Evolutionary conservation across 2,113 vertebrate genomes (phyloP).

Genomic region (Oreocharis arfaki): DNA sequence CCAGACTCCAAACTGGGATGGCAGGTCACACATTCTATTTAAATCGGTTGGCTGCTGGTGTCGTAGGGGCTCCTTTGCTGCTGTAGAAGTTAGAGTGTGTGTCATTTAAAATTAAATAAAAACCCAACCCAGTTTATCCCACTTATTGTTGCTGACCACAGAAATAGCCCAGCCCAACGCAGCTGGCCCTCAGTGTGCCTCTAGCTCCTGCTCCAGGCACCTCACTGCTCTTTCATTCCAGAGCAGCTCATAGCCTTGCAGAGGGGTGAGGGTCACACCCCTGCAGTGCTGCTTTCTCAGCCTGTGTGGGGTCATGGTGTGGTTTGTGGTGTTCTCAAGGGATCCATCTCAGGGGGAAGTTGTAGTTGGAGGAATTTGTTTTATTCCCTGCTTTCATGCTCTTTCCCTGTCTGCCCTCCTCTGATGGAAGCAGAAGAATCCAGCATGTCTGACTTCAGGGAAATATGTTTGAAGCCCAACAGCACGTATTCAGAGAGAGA

Average conservation of each 20-base stretch:
- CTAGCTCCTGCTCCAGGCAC: neutral
- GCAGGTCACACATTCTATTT: neutral
- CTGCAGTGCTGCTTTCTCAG: neutral
- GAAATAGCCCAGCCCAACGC: neutral
- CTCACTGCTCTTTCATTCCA: neutral
- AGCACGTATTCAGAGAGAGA: neutral
- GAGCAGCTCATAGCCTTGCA: neutral
- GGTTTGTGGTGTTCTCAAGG: neutral
- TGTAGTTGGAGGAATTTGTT: neutral
- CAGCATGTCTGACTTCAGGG: neutral
- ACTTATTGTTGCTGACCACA: neutral
- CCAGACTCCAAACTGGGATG: neutral
- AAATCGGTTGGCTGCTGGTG: neutral
- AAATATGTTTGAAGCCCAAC: neutral
- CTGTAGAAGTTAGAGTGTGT: neutral
- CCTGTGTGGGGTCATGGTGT: neutral
- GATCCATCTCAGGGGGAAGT: neutral
- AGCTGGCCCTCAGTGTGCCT: neutral
- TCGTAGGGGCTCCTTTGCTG: neutral
- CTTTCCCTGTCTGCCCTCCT: neutral
- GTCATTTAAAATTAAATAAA: neutral
- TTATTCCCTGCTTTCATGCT: neutral
- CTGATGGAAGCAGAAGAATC: neutral
- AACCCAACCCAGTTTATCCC: fast-evolving
- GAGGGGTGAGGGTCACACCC: fast-evolving